phyloP scores from a whole-genome alignment of 2,888 invertebrate genomes.

The Timema cristinae region DNA sequence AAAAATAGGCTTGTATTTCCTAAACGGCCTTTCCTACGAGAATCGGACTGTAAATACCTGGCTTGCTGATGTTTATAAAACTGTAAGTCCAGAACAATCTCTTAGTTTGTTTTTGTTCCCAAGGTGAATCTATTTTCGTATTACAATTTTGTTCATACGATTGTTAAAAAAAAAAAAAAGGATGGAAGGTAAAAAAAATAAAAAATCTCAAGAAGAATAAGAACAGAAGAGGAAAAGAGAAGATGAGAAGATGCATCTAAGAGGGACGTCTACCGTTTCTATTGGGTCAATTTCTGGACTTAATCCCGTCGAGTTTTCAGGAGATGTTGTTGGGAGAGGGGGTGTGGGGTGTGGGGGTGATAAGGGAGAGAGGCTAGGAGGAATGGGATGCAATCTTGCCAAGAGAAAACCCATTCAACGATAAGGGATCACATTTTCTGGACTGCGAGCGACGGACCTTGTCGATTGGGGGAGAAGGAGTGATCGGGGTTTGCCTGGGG shows the following conservation, averaged over 20 bases:
- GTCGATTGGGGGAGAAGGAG: constrained; percentile 18
- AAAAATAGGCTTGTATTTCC: too few species aligned
- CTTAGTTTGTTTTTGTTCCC: too few species aligned
- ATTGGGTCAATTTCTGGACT: constrained; percentile 24
- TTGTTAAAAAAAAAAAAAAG: not conserved
- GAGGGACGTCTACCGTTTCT: constrained; percentile 21
- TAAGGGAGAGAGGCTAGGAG: not conserved
- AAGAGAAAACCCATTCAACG: constrained; percentile 20
- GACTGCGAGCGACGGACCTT: constrained; percentile 22
- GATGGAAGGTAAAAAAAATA: constrained; percentile 29
- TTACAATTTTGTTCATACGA: too few species aligned
- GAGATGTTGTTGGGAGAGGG: constrained; percentile 21
- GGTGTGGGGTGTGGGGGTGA: not conserved
- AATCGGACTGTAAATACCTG: too few species aligned
- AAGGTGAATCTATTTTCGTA: too few species aligned
- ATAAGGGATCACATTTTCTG: constrained; percentile 26
- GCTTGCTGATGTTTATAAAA: too few species aligned
- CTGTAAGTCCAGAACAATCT: too few species aligned
- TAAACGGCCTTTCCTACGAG: too few species aligned
- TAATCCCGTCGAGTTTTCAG: constrained; percentile 19
- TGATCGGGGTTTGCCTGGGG: constrained; percentile 28
- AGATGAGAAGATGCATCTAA: too few species aligned
- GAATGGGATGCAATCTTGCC: constrained; percentile 23
- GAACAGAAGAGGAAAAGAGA: too few species aligned
- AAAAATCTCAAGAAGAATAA: constrained; percentile 7